A percentile compares a stretch with the other conserved stretches of the same genome.
These are phyloP conservation scores for Melitaea athalia DNA, from an alignment of 2,888 invertebrate genomes.

Conservation along the genomic window DNA sequence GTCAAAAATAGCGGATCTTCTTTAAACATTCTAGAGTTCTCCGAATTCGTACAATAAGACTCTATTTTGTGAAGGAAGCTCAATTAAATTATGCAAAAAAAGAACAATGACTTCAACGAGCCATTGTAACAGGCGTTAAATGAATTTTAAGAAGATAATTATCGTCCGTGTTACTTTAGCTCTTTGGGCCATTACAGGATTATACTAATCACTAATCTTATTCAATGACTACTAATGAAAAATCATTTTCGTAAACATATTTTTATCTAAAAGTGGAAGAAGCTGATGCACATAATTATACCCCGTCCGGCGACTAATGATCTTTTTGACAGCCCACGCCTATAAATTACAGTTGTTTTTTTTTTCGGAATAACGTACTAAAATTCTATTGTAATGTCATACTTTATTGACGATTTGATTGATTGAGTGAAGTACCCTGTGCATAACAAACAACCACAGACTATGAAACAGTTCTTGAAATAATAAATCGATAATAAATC, in stretches of 20 bases:
- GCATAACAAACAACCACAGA: too few species aligned
- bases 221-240: slow-evolving; percentile 9
- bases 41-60: slow-evolving; percentile 4
- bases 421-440: too few species aligned
- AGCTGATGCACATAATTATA: too few species aligned
- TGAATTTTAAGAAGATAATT: slow-evolving; percentile 26
- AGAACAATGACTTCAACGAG: slow-evolving; percentile 20
- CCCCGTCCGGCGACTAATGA: too few species aligned
- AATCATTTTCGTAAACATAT: neutral
- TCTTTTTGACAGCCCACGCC: too few species aligned
- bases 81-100: slow-evolving; percentile 19
- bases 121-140: slow-evolving; percentile 27
- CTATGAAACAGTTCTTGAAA: too few species aligned
- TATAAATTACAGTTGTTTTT: too few species aligned
- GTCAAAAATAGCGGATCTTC: neutral
- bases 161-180: slow-evolving; percentile 10
- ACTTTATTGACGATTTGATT: too few species aligned
- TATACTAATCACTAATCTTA: slow-evolving; percentile 6
- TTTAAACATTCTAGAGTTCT: slow-evolving; percentile 8
- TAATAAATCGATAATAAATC: too few species aligned
- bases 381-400: too few species aligned
- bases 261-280: slow-evolving; percentile 3
- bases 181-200: slow-evolving; percentile 8
- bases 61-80: slow-evolving; percentile 12
- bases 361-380: too few species aligned